These are phyloP conservation scores for Blastomussa wellsi DNA, from an alignment of 92 coral and sea anemone species.

Conservation along the genomic window DNA sequence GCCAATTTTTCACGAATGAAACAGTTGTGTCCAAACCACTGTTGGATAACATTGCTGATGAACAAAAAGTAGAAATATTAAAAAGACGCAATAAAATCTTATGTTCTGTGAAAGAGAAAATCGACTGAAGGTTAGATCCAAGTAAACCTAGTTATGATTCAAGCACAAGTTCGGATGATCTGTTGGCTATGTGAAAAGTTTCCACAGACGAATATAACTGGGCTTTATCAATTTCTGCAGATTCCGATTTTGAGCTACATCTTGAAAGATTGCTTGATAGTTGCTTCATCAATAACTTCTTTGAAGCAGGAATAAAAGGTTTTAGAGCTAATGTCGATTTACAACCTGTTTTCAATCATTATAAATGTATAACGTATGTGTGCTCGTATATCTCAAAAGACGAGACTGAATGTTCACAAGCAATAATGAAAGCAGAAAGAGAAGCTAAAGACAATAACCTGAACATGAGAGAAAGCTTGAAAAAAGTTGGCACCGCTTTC, in stretches of 20 bases:
- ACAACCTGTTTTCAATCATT: slow-evolving; percentile 53
- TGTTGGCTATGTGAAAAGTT: slow-evolving; percentile 28
- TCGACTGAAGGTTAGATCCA: slow-evolving; percentile 43
- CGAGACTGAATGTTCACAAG: slow-evolving; percentile 71
- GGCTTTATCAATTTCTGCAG: slow-evolving; percentile 71
- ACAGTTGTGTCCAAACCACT: not conserved
- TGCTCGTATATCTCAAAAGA: slow-evolving; percentile 54
- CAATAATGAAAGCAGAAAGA: slow-evolving; percentile 44
- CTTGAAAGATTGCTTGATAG: slow-evolving; percentile 48
- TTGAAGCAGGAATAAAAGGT: slow-evolving; percentile 48
- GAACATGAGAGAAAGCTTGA: slow-evolving; percentile 34
- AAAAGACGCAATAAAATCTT: not conserved
- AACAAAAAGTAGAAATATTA: not conserved
- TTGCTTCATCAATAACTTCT: slow-evolving; percentile 52
- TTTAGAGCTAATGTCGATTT: slow-evolving; percentile 45
- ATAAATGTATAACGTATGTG: slow-evolving; percentile 53
- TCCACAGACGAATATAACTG: slow-evolving; percentile 49
- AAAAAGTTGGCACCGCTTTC: slow-evolving; percentile 50
- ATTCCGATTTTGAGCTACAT: slow-evolving; percentile 65
- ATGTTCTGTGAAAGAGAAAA: not conserved
- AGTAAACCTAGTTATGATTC: slow-evolving; percentile 53
- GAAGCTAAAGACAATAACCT: slow-evolving; percentile 41
- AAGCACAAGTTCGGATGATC: slow-evolving; percentile 34
- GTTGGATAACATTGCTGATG: not conserved
- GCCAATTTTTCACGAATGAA: not conserved